These are phyloP conservation scores for Hoplias malabaricus DNA, from an alignment of 2,113 vertebrate genomes.

Conservation along the genomic window DNA sequence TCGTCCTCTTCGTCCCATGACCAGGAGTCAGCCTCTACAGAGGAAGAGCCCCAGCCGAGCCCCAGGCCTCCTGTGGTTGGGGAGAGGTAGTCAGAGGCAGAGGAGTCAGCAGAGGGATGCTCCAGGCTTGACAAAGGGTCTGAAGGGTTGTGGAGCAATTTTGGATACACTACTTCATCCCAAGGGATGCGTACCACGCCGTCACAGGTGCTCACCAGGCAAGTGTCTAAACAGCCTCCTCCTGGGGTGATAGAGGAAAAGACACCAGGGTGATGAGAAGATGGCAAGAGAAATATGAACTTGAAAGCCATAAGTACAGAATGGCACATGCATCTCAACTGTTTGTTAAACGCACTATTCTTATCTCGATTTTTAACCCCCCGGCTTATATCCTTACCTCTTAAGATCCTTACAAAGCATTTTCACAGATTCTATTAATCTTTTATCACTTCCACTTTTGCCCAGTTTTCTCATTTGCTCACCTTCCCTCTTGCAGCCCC, in stretches of 20 bases:
- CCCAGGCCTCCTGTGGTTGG: constrained; percentile 52
- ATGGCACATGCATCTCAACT: no score
- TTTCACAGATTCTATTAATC: neutral
- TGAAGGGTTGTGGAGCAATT: constrained; percentile 79
- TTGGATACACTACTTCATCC: constrained; percentile 87
- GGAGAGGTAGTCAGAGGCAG: constrained; percentile 54
- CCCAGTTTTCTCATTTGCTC: neutral
- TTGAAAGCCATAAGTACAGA: no score
- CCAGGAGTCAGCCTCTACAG: constrained; percentile 73
- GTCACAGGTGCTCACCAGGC: constrained; percentile 83
- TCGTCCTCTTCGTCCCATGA: constrained; percentile 77
- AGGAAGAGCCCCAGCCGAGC: constrained; percentile 67
- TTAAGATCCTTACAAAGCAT: neutral
- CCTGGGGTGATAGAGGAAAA: constrained; percentile 56
- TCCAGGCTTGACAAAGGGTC: constrained; percentile 51
- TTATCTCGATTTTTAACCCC: neutral
- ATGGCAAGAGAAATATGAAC: no score
- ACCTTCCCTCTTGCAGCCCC: constrained; percentile 79
- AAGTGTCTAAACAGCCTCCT: constrained; percentile 77
- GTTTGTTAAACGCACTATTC: neutral
- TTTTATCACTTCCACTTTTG: constrained; percentile 31
- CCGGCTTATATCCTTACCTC: neutral
- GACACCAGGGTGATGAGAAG: neutral
- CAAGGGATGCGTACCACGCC: constrained; percentile 84
- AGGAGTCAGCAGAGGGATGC: constrained; percentile 38